Percentiles rank a stretch among this genome's conserved stretches.
Conservation (phyloP, 2,797 vertebrate genomes). For the Micromesistius poutassou region DNA sequence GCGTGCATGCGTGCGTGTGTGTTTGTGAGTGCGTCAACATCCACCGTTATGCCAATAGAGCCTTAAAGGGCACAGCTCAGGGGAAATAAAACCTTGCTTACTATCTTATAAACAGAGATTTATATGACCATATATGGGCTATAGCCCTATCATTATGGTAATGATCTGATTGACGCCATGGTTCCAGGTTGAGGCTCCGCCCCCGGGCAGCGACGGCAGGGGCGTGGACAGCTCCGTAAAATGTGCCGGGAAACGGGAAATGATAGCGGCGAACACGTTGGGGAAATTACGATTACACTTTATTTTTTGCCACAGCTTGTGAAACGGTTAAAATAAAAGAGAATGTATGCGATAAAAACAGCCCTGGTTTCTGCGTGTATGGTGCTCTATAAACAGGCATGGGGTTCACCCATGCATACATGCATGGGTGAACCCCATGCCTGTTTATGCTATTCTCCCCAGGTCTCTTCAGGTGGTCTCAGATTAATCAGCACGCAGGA, state of each 20-base stretch:
- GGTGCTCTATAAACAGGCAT: not conserved
- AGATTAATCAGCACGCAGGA: constrained; percentile 57
- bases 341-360: not conserved
- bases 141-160: not conserved
- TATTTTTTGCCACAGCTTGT: not conserved
- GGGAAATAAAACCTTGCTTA: not conserved
- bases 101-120: not conserved
- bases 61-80: not conserved
- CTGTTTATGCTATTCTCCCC: constrained; percentile 27
- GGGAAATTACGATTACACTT: not conserved
- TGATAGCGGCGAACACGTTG: not conserved
- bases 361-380: not conserved
- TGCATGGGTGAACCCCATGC: constrained; percentile 7
- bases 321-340: not conserved
- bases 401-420: not conserved
- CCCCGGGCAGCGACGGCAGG: not conserved
- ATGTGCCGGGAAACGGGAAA: not conserved
- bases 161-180: not conserved
- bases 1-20: too few species aligned
- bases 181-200: not conserved
- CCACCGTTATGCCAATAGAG: not conserved
- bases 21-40: not conserved
- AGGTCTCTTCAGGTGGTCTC: constrained; percentile 39
- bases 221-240: not conserved
- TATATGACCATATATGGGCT: not conserved